These are phyloP conservation scores for Drosophila prosaltans DNA, from an alignment of 1,140 invertebrate genomes.

Conservation along the genomic window DNA sequence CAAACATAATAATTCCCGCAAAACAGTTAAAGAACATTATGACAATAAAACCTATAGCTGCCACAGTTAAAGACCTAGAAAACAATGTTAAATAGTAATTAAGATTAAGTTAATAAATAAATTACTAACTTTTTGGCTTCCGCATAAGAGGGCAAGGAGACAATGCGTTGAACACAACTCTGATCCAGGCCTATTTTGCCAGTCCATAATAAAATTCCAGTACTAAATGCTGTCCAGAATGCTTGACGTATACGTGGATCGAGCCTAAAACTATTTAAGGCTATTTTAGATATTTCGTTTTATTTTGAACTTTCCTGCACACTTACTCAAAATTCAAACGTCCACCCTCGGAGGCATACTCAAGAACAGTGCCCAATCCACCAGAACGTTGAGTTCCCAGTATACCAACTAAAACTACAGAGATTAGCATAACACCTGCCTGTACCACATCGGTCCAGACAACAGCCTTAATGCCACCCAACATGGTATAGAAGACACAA, in stretches of 20 bases:
- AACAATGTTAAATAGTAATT: neutral
- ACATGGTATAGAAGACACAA: conserved; percentile 92
- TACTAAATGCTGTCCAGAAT: conserved; percentile 48
- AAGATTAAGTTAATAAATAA: neutral
- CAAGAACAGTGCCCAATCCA: conserved; percentile 87
- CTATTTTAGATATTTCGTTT: neutral
- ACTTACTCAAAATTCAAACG: conserved; percentile 87
- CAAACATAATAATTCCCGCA: conserved; percentile 89
- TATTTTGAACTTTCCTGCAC: neutral
- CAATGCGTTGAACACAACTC: conserved; percentile 74
- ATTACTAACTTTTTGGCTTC: conserved; percentile 64
- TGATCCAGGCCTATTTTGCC: conserved; percentile 74
- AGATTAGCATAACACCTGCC: conserved; percentile 89
- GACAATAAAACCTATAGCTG: conserved; percentile 84
- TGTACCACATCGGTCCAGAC: conserved; percentile 95
- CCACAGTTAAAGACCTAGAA: conserved; percentile 83
- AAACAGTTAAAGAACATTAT: conserved; percentile 86
- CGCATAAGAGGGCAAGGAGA: conserved; percentile 64
- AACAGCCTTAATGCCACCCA: conserved; percentile 94
- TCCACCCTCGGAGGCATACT: conserved; percentile 84
- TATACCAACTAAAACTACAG: conserved; percentile 87
- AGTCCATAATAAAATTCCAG: conserved; percentile 66
- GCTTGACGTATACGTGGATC: conserved; percentile 66
- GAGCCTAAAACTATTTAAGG: conserved; percentile 45
- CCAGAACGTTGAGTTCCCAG: conserved; percentile 88